Evolutionary conservation across 1,140 invertebrate species (phyloP).

Genomic region (Penaeus japonicus): DNA sequence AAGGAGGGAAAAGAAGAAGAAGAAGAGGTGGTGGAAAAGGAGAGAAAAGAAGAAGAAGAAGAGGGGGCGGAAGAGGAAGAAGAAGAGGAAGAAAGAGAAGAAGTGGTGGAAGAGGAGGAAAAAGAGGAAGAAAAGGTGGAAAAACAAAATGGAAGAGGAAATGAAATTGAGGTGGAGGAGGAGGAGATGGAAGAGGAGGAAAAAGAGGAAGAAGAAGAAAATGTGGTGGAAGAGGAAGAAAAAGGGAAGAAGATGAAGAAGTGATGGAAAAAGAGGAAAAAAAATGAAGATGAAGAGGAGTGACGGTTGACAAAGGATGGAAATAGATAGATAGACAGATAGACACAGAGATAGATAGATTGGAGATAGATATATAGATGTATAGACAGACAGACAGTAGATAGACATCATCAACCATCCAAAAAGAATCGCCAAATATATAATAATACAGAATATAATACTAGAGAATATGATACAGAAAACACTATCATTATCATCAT

Average conservation of each 20-base stretch:
- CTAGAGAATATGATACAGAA: too few relatives aligned
- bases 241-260: not conserved
- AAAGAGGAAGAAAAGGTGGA: not conserved
- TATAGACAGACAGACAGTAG: not conserved
- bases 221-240: not conserved
- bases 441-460: too few relatives aligned
- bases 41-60: not conserved
- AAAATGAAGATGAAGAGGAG: too few relatives aligned
- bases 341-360: not conserved
- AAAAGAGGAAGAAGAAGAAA: not conserved
- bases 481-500: too few relatives aligned
- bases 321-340: not conserved
- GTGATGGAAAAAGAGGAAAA: not conserved
- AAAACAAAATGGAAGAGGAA: not conserved
- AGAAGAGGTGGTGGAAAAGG: not conserved
- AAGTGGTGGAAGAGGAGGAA: not conserved
- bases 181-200: too few relatives aligned
- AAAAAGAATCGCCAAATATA: too few relatives aligned
- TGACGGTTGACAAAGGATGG: not conserved
- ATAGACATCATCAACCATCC: too few relatives aligned
- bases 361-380: not conserved
- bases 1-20: not conserved
- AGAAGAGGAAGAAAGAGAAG: not conserved
- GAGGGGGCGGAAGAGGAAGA: not conserved
- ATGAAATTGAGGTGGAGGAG: too few relatives aligned